Base-by-base conservation (phyloP, 92 coral and sea anemone genomes). In the Pocillopora meandrina region DNA sequence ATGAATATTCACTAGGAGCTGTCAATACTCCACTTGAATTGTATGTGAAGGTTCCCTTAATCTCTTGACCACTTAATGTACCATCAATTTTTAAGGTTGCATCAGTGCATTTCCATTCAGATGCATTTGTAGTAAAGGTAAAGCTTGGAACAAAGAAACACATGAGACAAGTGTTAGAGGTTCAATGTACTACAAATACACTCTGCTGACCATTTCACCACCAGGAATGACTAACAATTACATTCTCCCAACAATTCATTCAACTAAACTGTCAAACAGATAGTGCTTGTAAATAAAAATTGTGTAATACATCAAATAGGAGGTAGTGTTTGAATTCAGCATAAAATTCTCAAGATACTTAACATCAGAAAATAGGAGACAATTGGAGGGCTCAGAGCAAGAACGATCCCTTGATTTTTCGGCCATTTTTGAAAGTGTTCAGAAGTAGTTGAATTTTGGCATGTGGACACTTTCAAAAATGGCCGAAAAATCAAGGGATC, bases 61-160 rank as follows among this genome's bases (percentile, higher is more conserved):
- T 26, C 3, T 10, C 14, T 17, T 83, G 47, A 2, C 9, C 19
- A 3, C 4, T 65, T 62, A 73, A 83, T 49, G 11, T 63, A 52
- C 86, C 86, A 61, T 74, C 20, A 62, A 83, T 64, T 16, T 61
- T 65, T 33, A 83, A 62, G 26, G 34, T 74, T 36, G 86, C 80
- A 0, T 74, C 21, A 1, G 56, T 42, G 34, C 86, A 83, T n/a
- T 34, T 74, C 86, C 86, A 83, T 7, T 83, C 80, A 14, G 79
- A 49, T 13, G 34, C 42, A 18, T 83, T 62, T 55, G 70, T 26
- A 12, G 26, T 20, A 49, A 83, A 73, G n/a, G 64, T 5, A 49
- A 73, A 61, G 10, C 79, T 83, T 49, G 21, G 72, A 74, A 13
- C 56, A 21, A 62, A 35, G 61, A 9, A 17, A n/a, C 7, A 21